Evolutionary conservation across 1,140 invertebrate species (phyloP), one percentile per base, ranked within the genome.

Genomic region (Penaeus vannamei): DNA sequence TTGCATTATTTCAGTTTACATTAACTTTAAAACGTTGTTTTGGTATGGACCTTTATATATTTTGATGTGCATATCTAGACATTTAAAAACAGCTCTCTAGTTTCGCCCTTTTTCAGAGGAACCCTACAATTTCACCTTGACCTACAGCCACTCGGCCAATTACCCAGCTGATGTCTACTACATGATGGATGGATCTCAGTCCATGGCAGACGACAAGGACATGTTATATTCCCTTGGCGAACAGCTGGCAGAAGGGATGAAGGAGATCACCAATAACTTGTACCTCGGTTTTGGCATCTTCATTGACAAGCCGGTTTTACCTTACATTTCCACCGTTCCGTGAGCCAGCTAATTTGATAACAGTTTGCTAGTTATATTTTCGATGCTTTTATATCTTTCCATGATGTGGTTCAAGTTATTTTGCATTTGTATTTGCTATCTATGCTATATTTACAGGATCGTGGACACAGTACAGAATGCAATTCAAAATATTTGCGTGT

Each of bases 201-300:
- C 87, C 17, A 89, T 89, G 87, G 64, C 22, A 19, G 64, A 77
- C 26, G 72, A 79, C 59, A 89, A 89, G 87, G 42, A 36, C 1
- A 79, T 23, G 32, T 60, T 89, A 3, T 12, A 66, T 7, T 32
- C 20, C 22, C n/a, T 89, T 7, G 83, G 59, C 2, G 23, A 79
- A 1, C 4, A 85, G 4, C 59, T 89, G 20, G 82, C 83, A 7
- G 53, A 60, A 3, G n/a, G 69, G 2, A 84, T 89, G 22, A 61
- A 66, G 72, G 53, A 89, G 2, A 60, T 99, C 85, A 99, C 99
- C 0, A 97, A 96, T 23, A 98, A 99, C 92, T 99, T 99, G 93
- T 95, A 96, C 76, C 92, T 95, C 22, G 94, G 94, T 19, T 95
- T 95, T 92, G 94, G 94, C 10, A 94, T 94, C 3, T 95, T 95